Conservation (phyloP, 1,140 invertebrate species). For the Drosophila carrolli region DNA sequence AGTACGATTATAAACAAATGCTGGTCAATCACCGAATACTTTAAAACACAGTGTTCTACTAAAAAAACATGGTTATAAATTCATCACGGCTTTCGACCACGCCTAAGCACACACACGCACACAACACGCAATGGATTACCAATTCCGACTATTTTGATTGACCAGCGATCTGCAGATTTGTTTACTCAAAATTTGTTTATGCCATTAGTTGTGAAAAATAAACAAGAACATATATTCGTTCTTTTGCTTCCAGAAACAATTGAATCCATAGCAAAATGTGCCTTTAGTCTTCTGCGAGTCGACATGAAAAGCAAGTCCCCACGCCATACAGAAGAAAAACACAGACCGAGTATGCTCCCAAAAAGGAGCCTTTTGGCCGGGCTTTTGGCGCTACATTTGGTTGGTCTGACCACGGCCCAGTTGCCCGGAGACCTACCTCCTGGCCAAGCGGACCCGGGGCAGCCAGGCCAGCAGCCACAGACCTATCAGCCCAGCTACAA, state of each 20-base stretch:
- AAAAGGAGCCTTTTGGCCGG: conserved; percentile 1
- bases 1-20: too few relatives aligned
- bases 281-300: conserved; percentile 53
- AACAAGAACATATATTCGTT: conserved; percentile 48
- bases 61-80: conserved; percentile 6
- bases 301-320: conserved; percentile 41
- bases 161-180: conserved; percentile 7
- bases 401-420: conserved; percentile 55
- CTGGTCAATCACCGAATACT: not conserved
- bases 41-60: not conserved
- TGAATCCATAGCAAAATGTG: conserved; percentile 63
- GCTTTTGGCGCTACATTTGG: conserved; percentile 30
- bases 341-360: conserved; percentile 37
- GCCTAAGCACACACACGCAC: conserved; percentile 39
- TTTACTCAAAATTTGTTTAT: conserved; percentile 53
- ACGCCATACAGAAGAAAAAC: conserved; percentile 20
- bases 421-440: conserved; percentile 44
- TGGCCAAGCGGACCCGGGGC: conserved; percentile 18
- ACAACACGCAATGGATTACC: conserved; percentile 36
- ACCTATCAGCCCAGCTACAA: conserved; percentile 76
- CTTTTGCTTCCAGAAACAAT: conserved; percentile 54
- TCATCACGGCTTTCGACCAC: conserved; percentile 50
- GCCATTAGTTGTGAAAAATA: conserved; percentile 52
- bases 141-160: conserved; percentile 19
- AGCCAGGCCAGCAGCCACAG: conserved; percentile 43